phyloP scores from a whole-genome alignment of 2,888 invertebrate species.

The Alcis repandata region DNA sequence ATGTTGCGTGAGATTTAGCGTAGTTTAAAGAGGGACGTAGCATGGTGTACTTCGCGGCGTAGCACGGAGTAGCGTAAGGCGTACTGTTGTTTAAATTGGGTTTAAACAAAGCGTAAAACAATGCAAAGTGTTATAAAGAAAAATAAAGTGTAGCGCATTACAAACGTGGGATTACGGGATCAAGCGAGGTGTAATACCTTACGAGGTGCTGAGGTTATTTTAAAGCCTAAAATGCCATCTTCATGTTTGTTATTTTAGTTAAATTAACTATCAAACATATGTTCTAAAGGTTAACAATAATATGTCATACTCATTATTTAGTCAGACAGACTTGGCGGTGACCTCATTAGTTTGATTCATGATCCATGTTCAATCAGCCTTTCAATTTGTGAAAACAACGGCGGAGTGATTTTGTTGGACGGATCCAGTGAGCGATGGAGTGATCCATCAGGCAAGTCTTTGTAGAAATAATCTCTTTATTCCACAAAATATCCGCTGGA shows the following conservation, averaged over 20 bases:
- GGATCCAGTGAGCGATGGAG: conserved; percentile 9
- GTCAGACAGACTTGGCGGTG: neutral
- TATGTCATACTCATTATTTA: no score
- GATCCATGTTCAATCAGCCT: conserved; percentile 9
- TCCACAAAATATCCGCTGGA: conserved; percentile 1
- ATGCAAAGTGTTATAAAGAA: no score
- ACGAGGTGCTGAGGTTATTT: no score
- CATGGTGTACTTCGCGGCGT: neutral
- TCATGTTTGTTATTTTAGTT: no score
- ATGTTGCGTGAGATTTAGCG: neutral
- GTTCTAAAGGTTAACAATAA: no score
- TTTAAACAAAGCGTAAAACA: neutral
- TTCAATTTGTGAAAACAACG: conserved; percentile 12
- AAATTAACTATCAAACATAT: no score
- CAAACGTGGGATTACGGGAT: no score
- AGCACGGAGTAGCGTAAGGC: neutral
- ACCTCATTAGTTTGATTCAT: conserved; percentile 9
- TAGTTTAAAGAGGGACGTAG: neutral
- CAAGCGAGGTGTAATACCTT: no score
- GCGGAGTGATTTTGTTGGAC: conserved; percentile 3
- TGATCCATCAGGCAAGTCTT: conserved; percentile 18
- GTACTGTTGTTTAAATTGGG: no score
- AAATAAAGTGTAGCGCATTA: no score
- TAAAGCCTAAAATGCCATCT: no score
- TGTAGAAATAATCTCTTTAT: conserved; percentile 11